Conservation (phyloP, 2,113 vertebrate genomes). For the Dicaeum eximium region DNA sequence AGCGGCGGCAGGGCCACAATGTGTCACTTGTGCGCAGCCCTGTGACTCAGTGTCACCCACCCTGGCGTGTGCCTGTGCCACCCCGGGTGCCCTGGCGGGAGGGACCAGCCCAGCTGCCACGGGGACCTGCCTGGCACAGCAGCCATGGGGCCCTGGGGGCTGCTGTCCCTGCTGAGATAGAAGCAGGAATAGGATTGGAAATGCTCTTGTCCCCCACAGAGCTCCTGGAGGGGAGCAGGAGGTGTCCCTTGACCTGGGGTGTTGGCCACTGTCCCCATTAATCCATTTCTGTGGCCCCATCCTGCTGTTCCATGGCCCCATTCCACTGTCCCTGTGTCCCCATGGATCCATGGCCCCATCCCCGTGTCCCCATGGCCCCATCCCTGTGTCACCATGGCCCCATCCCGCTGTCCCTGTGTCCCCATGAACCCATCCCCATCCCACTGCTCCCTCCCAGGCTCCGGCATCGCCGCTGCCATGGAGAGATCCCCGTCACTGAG, state of each 20-base stretch:
- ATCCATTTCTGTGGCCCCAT: background rate
- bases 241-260: background rate
- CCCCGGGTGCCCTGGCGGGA: background rate
- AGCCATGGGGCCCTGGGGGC: fast-evolving
- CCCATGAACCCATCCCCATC: background rate
- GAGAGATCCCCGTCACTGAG: constrained; percentile 3
- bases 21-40: background rate
- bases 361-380: too few relatives aligned
- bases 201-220: fast-evolving
- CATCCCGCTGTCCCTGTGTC: background rate
- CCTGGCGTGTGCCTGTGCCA: background rate
- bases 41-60: background rate
- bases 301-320: background rate
- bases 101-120: too few relatives aligned
- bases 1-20: background rate
- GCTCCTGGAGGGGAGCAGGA: background rate
- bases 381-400: fast-evolving
- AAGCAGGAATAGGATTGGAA: fast-evolving
- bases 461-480: fast-evolving
- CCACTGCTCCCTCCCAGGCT: background rate
- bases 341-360: too few relatives aligned
- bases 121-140: fast-evolving
- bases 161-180: background rate
- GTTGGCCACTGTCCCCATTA: background rate
- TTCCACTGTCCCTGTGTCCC: background rate